Base-by-base conservation (phyloP, 2,888 invertebrate species). In the Pherbina coryleti region DNA sequence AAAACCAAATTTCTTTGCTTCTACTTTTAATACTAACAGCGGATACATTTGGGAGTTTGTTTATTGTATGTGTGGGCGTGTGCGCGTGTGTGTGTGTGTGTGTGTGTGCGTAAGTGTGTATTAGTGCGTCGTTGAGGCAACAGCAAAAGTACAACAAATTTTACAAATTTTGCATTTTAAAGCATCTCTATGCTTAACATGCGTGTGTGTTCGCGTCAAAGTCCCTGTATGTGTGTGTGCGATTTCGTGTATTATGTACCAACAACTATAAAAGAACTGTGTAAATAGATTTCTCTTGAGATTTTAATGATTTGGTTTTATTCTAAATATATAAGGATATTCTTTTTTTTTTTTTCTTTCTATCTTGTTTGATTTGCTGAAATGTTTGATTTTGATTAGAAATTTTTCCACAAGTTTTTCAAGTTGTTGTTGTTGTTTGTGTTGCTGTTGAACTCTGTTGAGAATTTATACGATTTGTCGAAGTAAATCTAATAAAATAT, bases 231-330 rank as follows among this genome's bases (percentile, higher is more conserved):
- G 25, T 73, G 28, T 62, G 17, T 17, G 25, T 11, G 34, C 22
- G 31, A 11, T 64, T 17, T 17, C 64, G 57, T 75, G 49, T 60
- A 60, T 11, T 60, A 60, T 11, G 25, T n/a, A 51, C 19, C 4
- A 44, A 28, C 55, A 71, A 31, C 34, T 53, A 31, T 64, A 64
- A 31, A 75, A 64, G 49, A 75, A 19, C 60, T 76, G 44, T 69
- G 44, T 55, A 49, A 69, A 69, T 44, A 69, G 69, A 76, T 69
- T 69, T 76, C 69, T 76, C 76, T 49, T 19, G 69, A 76, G 69
- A 60, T 67, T 57, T 17, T 22, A 19, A 67, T 34, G 28, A 22
- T 44, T 75, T 57, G 8, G 69, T 34, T 34, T 67, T 69, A 11
- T 53, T 69, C 25, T 31, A 1, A 5, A 55, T 55, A 55, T n/a